These are phyloP conservation scores for Gymnocephalus cernua DNA, from an alignment of 2,113 vertebrate species.

Conservation along the genomic window DNA sequence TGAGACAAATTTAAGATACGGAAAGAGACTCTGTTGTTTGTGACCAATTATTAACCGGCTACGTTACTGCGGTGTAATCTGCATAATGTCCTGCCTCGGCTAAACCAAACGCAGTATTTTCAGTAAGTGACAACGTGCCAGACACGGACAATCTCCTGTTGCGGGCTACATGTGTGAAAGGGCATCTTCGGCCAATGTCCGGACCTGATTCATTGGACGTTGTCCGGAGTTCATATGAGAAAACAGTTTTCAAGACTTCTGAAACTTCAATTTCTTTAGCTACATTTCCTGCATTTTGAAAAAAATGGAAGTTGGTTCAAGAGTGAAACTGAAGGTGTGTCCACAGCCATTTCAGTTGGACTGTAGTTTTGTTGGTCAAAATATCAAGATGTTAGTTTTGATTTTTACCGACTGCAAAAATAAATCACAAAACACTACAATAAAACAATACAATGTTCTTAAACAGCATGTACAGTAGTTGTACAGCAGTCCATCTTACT, in stretches of 20 bases:
- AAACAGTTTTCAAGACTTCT: background rate
- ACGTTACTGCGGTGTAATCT: no score
- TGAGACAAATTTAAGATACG: no score
- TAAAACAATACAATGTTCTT: background rate
- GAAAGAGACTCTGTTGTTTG: no score
- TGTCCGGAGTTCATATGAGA: no score
- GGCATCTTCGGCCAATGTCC: no score
- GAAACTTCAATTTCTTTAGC: background rate
- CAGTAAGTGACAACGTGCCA: no score
- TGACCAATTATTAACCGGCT: no score
- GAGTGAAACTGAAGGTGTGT: background rate
- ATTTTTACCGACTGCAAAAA: constrained; percentile 36
- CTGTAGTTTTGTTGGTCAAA: background rate
- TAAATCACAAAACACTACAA: background rate
- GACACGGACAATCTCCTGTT: no score
- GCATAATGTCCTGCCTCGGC: no score
- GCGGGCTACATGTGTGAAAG: no score
- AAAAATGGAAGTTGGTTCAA: background rate
- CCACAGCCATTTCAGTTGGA: background rate
- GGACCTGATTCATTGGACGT: no score
- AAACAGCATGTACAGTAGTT: background rate
- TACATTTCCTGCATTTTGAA: background rate
- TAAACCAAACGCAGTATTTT: no score
- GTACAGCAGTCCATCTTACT: background rate
- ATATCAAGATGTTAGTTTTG: background rate